These are phyloP conservation scores for Alosa alosa DNA, from an alignment of 2,113 vertebrate species.

Conservation along the genomic window DNA sequence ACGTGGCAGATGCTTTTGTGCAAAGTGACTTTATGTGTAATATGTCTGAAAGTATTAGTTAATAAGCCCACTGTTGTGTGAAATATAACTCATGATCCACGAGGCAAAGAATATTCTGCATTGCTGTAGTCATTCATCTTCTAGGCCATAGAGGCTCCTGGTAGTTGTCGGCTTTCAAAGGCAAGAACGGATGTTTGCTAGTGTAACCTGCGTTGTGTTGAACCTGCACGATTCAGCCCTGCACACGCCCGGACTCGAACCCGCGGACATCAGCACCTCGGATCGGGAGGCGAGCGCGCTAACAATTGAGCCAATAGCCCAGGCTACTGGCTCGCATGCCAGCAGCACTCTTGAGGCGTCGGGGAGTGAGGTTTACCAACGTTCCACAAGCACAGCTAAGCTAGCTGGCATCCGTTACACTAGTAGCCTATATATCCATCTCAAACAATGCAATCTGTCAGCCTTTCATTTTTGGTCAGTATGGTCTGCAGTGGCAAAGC, in stretches of 20 bases:
- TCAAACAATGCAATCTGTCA: background rate
- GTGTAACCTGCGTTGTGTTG: background rate
- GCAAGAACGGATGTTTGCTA: background rate
- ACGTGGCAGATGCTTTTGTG: no score
- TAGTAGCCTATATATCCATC: background rate
- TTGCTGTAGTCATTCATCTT: background rate
- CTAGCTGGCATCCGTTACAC: no score
- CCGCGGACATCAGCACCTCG: no score
- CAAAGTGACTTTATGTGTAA: background rate
- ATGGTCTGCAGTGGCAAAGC: background rate
- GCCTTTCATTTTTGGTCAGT: background rate
- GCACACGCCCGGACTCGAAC: no score
- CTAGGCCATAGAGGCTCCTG: background rate
- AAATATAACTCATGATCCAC: background rate
- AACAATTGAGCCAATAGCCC: no score
- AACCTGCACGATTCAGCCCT: no score
- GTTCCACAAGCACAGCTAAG: no score
- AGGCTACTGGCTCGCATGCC: no score
- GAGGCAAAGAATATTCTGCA: background rate
- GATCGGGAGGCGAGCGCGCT: no score
- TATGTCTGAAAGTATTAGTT: background rate
- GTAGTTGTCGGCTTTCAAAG: background rate
- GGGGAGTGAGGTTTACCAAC: no score
- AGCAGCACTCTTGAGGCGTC: no score
- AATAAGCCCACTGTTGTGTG: no score